phyloP scores from a whole-genome alignment of 2,888 invertebrate species.

The Parnassius smintheus region DNA sequence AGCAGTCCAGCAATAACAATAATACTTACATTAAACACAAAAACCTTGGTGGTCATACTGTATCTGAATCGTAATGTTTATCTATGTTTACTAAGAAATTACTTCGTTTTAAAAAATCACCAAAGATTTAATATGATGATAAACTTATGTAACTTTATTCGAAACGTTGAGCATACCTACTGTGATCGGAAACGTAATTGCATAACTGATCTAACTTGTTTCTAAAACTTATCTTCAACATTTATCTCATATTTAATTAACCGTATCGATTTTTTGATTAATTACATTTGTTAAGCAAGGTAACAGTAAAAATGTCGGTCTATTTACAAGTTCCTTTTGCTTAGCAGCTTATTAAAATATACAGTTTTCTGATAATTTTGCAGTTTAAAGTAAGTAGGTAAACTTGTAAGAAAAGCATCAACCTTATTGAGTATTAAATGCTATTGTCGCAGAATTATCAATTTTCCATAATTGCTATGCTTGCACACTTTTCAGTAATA shows the following conservation, averaged over 20 bases:
- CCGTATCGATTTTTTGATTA: conserved; percentile 36
- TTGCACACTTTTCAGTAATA: no score
- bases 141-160: not conserved
- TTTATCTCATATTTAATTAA: conserved; percentile 32
- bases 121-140: not conserved
- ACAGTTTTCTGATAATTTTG: no score
- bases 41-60: no score
- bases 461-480: no score
- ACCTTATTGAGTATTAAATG: no score
- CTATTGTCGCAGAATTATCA: no score
- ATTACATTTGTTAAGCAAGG: conserved; percentile 33
- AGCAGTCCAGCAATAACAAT: no score
- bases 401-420: no score
- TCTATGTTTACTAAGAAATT: not conserved
- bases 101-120: not conserved
- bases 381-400: no score
- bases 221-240: conserved; percentile 29
- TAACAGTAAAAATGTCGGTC: conserved; percentile 27
- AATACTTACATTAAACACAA: no score
- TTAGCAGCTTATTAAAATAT: not conserved
- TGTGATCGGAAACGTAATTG: conserved; percentile 17
- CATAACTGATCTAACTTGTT: conserved; percentile 30
- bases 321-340: conserved; percentile 9
- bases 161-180: not conserved
- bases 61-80: not conserved